These are phyloP conservation scores for Hydropsyche tenuis DNA, from an alignment of 1,140 invertebrate species.

Conservation along the genomic window DNA sequence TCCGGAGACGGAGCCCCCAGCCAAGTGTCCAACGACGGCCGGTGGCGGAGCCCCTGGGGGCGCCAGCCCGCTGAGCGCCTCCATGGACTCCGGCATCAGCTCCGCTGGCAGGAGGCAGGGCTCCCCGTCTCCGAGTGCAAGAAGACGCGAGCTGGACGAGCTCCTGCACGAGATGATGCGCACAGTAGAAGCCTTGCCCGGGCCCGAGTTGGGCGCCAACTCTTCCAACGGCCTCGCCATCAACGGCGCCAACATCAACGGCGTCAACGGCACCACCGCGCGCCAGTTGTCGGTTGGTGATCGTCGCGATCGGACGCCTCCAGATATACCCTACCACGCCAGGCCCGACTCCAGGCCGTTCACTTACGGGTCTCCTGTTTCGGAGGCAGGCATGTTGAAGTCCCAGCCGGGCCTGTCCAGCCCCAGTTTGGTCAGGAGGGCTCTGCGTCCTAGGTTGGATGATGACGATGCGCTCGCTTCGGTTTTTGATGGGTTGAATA, in stretches of 20 bases:
- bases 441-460: slow-evolving; percentile 58
- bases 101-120: slow-evolving; percentile 67
- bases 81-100: slow-evolving; percentile 85
- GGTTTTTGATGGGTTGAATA: slow-evolving; percentile 60
- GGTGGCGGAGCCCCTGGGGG: slow-evolving; percentile 63
- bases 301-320: slow-evolving; percentile 46
- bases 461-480: slow-evolving; percentile 56
- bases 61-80: slow-evolving; percentile 75
- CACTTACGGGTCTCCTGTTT: slow-evolving; percentile 71
- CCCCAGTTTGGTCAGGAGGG: slow-evolving; percentile 76
- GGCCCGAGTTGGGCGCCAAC: slow-evolving; percentile 54
- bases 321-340: slow-evolving; percentile 81
- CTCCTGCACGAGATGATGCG: slow-evolving; percentile 82
- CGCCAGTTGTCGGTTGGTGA: not conserved
- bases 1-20: not conserved
- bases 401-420: slow-evolving; percentile 71
- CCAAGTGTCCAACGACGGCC: slow-evolving; percentile 4
- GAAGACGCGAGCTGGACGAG: slow-evolving; percentile 72
- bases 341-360: slow-evolving; percentile 81
- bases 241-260: not conserved
- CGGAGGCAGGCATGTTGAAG: slow-evolving; percentile 65
- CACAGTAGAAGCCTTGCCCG: slow-evolving; percentile 78
- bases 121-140: slow-evolving; percentile 59
- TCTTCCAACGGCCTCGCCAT: slow-evolving; percentile 51
- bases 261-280: not conserved